Evolutionary conservation across 2,888 invertebrate species (phyloP), one percentile per base, ranked within the genome.

Genomic region (Coenonympha arcania): DNA sequence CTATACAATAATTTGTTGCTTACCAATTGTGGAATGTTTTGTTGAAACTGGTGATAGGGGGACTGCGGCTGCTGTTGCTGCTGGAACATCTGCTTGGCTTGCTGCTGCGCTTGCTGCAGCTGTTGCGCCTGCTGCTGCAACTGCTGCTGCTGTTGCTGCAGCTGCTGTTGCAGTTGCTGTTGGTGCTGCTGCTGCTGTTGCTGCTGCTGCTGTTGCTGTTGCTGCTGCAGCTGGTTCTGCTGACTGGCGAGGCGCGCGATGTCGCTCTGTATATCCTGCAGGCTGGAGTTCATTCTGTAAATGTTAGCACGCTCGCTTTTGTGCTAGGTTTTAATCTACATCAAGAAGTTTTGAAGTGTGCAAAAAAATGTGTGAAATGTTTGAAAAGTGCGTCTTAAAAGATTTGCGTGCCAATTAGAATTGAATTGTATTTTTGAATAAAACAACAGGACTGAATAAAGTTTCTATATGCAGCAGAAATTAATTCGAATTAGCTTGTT

Each of bases 201-300:
- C 44, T 88, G 88, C 15, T 87, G 87, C 45, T 87, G 87, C 15
- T 85, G 88, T 58, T 89, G 89, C 62, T 78, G 78, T 34, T 80
- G 82, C 49, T 83, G 82, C 52, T 83, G 83, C 42, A 84, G 59
- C 59, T 85, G 85, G 40, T 65, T 77, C 63, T 84, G 84, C 57
- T 95, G 95, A 57, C 90, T 91, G 54, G 95, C 92, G 61, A 98
- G 88, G 64, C 95, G 90, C 81, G 95, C 94, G 73, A 98, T 96
- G 82, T 98, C 97, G 59, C 93, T 93, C 87, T 97, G 96, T 69
- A 98, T 93, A 85, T 97, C 96, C 75, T 94, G 93, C 70, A 98
- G 91, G 88, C 94, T 96, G 87, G 90, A 91, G 88, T 96, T 96
- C 92, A 97, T 95, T 87, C 93, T 93, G 79, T 61, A 86, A 80